Base-by-base conservation (phyloP, 2,888 invertebrate species). In the Hydropsyche betteni region DNA sequence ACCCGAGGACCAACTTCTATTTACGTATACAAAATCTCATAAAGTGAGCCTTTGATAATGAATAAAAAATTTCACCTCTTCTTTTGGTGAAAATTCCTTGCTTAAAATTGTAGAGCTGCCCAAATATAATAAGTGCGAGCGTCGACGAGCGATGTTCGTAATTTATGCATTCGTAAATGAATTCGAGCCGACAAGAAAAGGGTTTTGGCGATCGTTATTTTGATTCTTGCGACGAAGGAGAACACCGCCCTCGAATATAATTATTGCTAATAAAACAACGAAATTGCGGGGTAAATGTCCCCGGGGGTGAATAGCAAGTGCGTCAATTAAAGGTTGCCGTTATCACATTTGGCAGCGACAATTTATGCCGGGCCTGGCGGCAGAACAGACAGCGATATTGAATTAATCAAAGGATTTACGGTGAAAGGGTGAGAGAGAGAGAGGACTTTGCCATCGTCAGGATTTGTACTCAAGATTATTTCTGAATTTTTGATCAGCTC, bases 331-430 rank as follows among this genome's bases (percentile, higher is more conserved):
- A 79, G 55, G 77, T 76, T 53, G 55, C 75, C 69, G 76, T 77
- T 79, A 79, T 79, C 79, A 77, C 76, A 76, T 76, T 77, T 75
- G 75, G 74, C 78, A 77, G 74, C 58, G 75, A 76, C 79, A 76
- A 79, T 79, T 75, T 72, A 58, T 58, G 61, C 72, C 72, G 44
- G 44, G 44, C 53, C 14, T 44, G 51, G 74, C 71, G 74, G 74
- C 68, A 69, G 61, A 74, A 69, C 52, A 68, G 75, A 75, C 74
- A 74, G 74, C 38, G 73, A 77, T 76, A 74, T 78, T 76, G 78
- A 78, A 78, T 78, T 78, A 76, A 76, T 76, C 78, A 78, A 78
- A 75, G 75, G 72, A 75, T 75, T 77, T 75, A 77, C 69, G 61
- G 52, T 33, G 68, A 52, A 53, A 51, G 72, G 68, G 55, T 52